These are phyloP conservation scores for Jordanella pulchra DNA, from an alignment of 2,797 vertebrate species.

Conservation along the genomic window DNA sequence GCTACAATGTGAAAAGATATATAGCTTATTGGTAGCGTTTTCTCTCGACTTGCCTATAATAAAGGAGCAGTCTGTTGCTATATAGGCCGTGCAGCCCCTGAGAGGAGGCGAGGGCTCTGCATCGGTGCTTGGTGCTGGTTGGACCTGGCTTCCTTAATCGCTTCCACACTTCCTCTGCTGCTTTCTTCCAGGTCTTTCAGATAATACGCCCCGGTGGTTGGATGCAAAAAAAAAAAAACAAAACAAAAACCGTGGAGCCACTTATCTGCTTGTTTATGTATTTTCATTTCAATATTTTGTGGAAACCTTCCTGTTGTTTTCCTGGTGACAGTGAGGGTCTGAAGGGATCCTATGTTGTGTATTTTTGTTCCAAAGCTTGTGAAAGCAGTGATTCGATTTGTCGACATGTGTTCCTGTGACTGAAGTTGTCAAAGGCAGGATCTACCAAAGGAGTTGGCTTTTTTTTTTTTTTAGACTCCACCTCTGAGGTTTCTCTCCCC, in stretches of 20 bases:
- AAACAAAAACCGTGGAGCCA: conserved; percentile 27
- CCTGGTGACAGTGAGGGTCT: background rate
- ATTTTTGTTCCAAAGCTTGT: background rate
- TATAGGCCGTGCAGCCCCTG: conserved; percentile 7
- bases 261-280: conserved; percentile 59
- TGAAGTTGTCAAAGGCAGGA: conserved; percentile 59
- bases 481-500: conserved; percentile 39
- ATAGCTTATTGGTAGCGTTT: conserved; percentile 55
- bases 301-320: conserved; percentile 33
- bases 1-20: conserved; percentile 38
- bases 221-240: conserved; percentile 20
- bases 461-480: conserved; percentile 38
- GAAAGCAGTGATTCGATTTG: conserved; percentile 13
- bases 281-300: conserved; percentile 29
- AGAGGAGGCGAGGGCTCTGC: conserved; percentile 33
- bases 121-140: conserved; percentile 56
- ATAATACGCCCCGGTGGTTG: conserved; percentile 58
- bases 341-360: background rate
- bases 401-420: conserved; percentile 10
- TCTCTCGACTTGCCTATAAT: conserved; percentile 47
- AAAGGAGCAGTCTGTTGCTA: conserved; percentile 16
- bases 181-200: conserved; percentile 43
- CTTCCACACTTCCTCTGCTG: conserved; percentile 57
- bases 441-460: conserved; percentile 47
- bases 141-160: conserved; percentile 51